Percentiles rank a stretch among this genome's conserved stretches.
phyloP scores from a whole-genome alignment of 2,797 vertebrate genomes.

The Semotilus atromaculatus region DNA sequence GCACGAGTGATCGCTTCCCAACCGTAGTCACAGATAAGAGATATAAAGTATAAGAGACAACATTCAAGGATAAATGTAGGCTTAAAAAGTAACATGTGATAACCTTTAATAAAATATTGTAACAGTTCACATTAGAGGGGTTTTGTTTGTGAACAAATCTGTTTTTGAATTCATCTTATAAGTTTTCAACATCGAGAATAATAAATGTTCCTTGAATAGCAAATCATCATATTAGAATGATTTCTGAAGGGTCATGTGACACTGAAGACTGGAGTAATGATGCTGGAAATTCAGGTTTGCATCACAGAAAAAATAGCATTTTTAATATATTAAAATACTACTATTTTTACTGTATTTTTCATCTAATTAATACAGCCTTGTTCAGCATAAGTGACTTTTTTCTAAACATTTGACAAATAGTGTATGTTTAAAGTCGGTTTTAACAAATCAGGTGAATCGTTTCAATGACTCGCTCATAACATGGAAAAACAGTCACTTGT shows the following conservation, averaged over 20 bases:
- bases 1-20: background rate
- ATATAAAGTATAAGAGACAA: background rate
- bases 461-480: background rate
- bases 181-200: background rate
- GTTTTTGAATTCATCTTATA: background rate
- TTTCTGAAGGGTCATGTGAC: background rate
- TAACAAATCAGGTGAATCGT: background rate
- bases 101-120: background rate
- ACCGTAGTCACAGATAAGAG: background rate
- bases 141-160: background rate
- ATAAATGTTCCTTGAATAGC: background rate
- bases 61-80: too few relatives aligned
- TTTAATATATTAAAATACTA: background rate
- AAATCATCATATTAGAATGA: background rate
- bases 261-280: background rate
- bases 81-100: background rate
- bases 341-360: too few relatives aligned
- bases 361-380: too few relatives aligned
- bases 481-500: background rate
- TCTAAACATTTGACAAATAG: background rate
- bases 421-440: too few relatives aligned
- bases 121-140: background rate
- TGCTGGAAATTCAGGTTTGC: background rate
- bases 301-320: background rate
- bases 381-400: too few relatives aligned